Base-by-base conservation (phyloP, 2,113 vertebrate genomes). In the Saguinus midas region DNA sequence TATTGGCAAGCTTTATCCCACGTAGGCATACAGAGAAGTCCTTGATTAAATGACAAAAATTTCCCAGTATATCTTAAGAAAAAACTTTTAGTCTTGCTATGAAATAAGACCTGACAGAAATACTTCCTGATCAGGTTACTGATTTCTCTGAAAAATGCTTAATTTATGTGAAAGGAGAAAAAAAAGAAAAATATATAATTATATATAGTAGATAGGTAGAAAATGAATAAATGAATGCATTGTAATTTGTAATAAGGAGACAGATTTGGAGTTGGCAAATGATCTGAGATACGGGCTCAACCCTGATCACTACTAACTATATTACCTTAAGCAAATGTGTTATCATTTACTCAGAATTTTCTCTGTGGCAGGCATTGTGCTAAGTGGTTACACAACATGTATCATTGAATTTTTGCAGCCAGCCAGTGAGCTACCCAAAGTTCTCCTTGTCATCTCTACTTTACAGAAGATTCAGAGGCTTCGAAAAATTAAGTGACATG, bases 101-200 rank as follows among this genome's bases (percentile, higher is more conserved):
- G n/a, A 91, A 80, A 79, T 95, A 86, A 75, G 50, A 91, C 68
- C 68, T 87, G 79, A 73, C 6, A 82, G 55, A 23, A 92, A 50
- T 40, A 75, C 11, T 45, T 89, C 21, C 68, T 90, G 58, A 81
- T 52, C 9, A 45, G 48, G 93, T 94, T 18, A 86, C 80, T 83
- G 43, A 80, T 82, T 91, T 96, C 81, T 83, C 73, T 90, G 68
- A 92, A 94, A 91, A 97, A 27, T 90, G n/a, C 32, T 20, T 94
- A 58, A 89, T 43, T 91, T 68, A 89, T n/a, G 13, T 89, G 72
- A 91, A 95, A 91, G 8, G 3, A 14, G 50, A 3, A 58, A 76
- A 45, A 40, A 27, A 8, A 6, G 8, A 3, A 12, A 55, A 10
- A 20, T 35, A 70, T 12, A 55, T 23, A 75, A 29, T 93, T 68